These are phyloP conservation scores for Myotis vivesi DNA, from an alignment of 2,797 vertebrate genomes.

Conservation along the genomic window DNA sequence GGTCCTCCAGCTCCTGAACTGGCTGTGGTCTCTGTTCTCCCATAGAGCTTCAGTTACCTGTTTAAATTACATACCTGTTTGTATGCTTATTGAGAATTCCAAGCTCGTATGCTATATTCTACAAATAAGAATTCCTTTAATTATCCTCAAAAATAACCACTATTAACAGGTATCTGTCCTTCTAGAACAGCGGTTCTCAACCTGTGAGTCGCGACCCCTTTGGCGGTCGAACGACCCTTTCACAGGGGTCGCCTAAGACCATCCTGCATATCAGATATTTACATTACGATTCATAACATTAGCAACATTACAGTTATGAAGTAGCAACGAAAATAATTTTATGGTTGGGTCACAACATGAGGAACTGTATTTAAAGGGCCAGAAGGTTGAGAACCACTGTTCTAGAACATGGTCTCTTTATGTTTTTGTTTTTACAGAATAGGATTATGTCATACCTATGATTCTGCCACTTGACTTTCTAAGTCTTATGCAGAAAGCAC, in stretches of 20 bases:
- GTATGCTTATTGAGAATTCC: neutral
- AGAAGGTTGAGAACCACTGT: too few species aligned
- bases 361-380: too few species aligned
- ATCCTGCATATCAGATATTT: too few species aligned
- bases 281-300: too few species aligned
- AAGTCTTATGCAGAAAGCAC: neutral
- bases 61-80: neutral
- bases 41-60: neutral
- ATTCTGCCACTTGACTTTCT: neutral
- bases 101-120: neutral
- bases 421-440: neutral
- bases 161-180: neutral
- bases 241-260: too few species aligned
- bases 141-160: neutral
- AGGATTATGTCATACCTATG: rapidly evolving
- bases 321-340: too few species aligned
- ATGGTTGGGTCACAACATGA: too few species aligned
- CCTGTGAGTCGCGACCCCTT: too few species aligned
- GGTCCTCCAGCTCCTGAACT: neutral
- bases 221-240: too few species aligned
- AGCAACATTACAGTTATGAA: too few species aligned
- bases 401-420: neutral
- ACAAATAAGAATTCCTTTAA: neutral
- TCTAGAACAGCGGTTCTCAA: neutral
- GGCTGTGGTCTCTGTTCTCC: neutral